Evolutionary conservation across 2,113 vertebrate genomes (phyloP).

Genomic region (Mungos mungo): DNA sequence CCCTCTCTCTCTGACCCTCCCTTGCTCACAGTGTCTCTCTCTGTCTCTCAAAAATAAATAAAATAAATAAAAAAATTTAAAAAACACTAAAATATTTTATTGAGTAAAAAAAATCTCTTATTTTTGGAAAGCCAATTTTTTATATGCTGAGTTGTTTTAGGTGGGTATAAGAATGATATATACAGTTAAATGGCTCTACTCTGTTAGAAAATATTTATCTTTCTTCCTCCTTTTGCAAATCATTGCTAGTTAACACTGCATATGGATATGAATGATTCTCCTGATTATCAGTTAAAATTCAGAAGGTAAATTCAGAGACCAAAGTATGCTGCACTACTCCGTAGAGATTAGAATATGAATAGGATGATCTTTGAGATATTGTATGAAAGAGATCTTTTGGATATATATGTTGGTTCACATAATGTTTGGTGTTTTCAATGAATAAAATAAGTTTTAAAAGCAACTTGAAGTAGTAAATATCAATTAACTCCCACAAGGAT

Average conservation of each 20-base stretch:
- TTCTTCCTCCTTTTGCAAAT: background rate
- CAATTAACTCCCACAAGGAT: slow-evolving; percentile 31
- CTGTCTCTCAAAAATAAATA: too few relatives aligned
- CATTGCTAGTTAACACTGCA: background rate
- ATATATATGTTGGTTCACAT: slow-evolving; percentile 34
- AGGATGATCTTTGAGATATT: slow-evolving; percentile 42
- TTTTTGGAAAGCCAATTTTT: background rate
- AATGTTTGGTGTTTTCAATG: slow-evolving; percentile 38
- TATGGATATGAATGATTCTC: background rate
- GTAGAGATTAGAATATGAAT: background rate
- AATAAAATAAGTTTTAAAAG: slow-evolving; percentile 47
- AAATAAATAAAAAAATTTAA: too few relatives aligned
- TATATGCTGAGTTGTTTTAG: background rate
- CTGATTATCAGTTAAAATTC: slow-evolving; percentile 24
- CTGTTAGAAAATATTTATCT: slow-evolving; percentile 17
- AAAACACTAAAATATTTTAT: background rate
- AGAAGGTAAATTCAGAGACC: background rate
- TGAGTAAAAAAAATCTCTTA: background rate
- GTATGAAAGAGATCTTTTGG: background rate
- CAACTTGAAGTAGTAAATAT: slow-evolving; percentile 50
- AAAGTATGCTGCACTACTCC: background rate
- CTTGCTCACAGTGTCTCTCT: too few relatives aligned
- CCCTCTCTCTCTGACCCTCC: too few relatives aligned
- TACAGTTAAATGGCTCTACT: background rate
- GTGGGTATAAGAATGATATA: background rate